Percentiles rank a stretch among this genome's conserved stretches.
Evolutionary conservation across 2,113 vertebrate species (phyloP).

Genomic region (Clinocottus analis): DNA sequence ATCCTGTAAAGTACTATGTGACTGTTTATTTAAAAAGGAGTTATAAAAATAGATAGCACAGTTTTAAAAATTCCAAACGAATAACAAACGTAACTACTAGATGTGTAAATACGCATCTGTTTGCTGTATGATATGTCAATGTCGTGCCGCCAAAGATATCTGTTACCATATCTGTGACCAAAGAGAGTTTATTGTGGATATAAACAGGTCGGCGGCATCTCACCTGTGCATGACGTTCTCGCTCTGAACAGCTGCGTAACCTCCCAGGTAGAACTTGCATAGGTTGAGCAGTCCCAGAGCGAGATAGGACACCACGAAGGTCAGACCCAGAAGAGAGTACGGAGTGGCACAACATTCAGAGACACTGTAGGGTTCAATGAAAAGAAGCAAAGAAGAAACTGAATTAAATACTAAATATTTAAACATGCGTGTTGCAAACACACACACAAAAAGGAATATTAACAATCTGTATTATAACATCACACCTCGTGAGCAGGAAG

Average conservation of each 20-base stretch:
- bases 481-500: slow-evolving; percentile 87
- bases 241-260: slow-evolving; percentile 84
- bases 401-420: background rate
- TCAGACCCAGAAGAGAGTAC: slow-evolving; percentile 88
- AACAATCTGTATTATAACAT: background rate
- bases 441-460: background rate
- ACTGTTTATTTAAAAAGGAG: too few species aligned
- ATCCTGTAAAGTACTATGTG: background rate
- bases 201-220: slow-evolving; percentile 6
- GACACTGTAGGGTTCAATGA: slow-evolving; percentile 72
- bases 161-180: background rate
- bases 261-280: slow-evolving; percentile 89
- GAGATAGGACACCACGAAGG: slow-evolving; percentile 89
- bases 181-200: background rate
- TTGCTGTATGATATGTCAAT: background rate
- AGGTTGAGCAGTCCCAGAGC: slow-evolving; percentile 87
- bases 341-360: slow-evolving; percentile 89
- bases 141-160: too few species aligned
- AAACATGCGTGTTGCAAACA: background rate
- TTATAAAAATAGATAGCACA: background rate
- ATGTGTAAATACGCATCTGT: background rate
- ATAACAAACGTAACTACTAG: background rate
- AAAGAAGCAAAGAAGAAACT: background rate
- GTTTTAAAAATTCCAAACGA: background rate
- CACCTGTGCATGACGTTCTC: slow-evolving; percentile 92